Conservation (phyloP, 2,113 vertebrate genomes). For the Collichthys lucidus region DNA sequence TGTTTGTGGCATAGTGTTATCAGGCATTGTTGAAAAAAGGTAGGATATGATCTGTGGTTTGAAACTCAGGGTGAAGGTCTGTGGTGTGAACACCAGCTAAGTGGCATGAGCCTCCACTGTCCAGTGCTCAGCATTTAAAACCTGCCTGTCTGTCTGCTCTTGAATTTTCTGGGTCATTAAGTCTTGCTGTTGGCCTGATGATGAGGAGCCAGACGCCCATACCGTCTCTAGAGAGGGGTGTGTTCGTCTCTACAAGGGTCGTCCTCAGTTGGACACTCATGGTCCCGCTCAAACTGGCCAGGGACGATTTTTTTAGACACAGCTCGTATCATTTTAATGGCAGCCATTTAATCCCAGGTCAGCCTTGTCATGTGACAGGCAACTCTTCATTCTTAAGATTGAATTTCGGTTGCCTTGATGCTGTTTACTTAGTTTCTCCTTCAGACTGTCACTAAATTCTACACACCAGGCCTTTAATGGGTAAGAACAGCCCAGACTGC, state of each 20-base stretch:
- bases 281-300: constrained; percentile 54
- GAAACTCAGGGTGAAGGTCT: constrained; percentile 58
- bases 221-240: constrained; percentile 49
- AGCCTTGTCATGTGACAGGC: constrained; percentile 79
- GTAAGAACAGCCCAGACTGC: too few species aligned
- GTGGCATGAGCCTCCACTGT: constrained; percentile 52
- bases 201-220: constrained; percentile 73
- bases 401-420: constrained; percentile 52
- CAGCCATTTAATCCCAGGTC: constrained; percentile 68
- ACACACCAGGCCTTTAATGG: too few species aligned
- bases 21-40: not conserved
- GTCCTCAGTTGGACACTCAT: constrained; percentile 64
- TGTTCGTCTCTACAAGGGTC: constrained; percentile 55
- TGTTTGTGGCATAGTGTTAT: not conserved
- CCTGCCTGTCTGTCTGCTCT: constrained; percentile 68
- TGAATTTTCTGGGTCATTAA: constrained; percentile 86
- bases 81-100: constrained; percentile 60
- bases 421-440: too few species aligned
- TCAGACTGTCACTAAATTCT: not conserved
- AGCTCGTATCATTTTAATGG: constrained; percentile 78
- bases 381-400: constrained; percentile 62
- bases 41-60: constrained; percentile 15
- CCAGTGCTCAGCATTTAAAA: constrained; percentile 70
- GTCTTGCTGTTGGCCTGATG: constrained; percentile 76
- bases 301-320: constrained; percentile 61